These are phyloP conservation scores for Danio albolineatus DNA, from an alignment of 2,797 vertebrate genomes.

Conservation along the genomic window DNA sequence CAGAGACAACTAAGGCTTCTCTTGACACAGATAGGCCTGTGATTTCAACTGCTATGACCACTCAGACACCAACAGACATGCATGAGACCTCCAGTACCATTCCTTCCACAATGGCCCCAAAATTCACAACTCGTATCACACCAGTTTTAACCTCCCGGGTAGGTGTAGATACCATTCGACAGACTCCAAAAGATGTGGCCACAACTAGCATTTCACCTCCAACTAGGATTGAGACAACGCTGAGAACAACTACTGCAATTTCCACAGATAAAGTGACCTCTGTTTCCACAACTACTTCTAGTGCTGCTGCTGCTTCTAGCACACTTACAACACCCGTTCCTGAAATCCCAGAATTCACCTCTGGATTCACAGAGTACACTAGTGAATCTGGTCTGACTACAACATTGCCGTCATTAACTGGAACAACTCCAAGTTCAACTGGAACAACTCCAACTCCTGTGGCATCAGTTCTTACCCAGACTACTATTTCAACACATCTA, in stretches of 20 bases:
- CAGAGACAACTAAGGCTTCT: constrained; percentile 57
- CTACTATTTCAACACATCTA: constrained; percentile 15
- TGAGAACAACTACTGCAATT: constrained; percentile 49
- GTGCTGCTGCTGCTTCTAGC: constrained; percentile 44
- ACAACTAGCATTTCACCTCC: constrained; percentile 38
- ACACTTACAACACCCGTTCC: constrained; percentile 27
- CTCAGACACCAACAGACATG: constrained; percentile 40
- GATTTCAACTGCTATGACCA: constrained; percentile 62
- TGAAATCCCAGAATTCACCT: not conserved
- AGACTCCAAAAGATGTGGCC: constrained; percentile 42
- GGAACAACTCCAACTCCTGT: constrained; percentile 6
- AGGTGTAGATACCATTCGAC: constrained; percentile 2
- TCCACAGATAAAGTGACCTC: constrained; percentile 62
- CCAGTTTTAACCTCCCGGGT: constrained; percentile 53
- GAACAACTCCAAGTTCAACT: constrained; percentile 39
- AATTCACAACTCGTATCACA: constrained; percentile 66
- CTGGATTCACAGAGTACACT: constrained; percentile 39
- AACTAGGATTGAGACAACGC: constrained; percentile 46
- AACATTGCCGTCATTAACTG: constrained; percentile 3
- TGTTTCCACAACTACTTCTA: constrained; percentile 8
- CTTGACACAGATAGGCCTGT: constrained; percentile 64
- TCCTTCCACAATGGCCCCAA: constrained; percentile 49
- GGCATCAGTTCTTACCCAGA: constrained; percentile 28
- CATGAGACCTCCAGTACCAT: constrained; percentile 58
- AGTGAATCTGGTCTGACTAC: constrained; percentile 57